Evolutionary conservation across 92 coral and sea anemone species (phyloP).

Genomic region (Epizoanthus stellaris): DNA sequence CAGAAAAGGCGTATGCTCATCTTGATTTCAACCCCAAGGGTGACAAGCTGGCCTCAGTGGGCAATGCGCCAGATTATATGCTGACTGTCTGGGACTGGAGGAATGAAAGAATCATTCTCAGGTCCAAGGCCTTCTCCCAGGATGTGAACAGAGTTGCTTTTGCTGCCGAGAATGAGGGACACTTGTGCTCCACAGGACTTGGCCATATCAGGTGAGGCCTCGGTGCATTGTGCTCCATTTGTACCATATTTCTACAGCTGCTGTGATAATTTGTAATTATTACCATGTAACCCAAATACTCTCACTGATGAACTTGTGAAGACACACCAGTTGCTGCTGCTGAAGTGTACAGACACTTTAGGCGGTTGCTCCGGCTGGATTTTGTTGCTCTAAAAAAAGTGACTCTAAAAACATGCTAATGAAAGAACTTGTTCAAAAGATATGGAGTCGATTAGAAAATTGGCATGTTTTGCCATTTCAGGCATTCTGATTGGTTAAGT

Average conservation of each 20-base stretch:
- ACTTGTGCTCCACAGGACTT: slow-evolving; percentile 92
- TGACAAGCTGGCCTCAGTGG: slow-evolving; percentile 93
- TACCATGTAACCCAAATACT: too few relatives aligned
- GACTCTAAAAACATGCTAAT: too few relatives aligned
- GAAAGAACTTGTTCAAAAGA: too few relatives aligned
- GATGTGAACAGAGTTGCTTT: slow-evolving; percentile 96
- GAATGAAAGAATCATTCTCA: slow-evolving; percentile 83
- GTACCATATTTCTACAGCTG: not conserved
- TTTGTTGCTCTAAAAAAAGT: too few relatives aligned
- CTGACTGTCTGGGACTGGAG: slow-evolving; percentile 99
- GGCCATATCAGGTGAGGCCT: slow-evolving; percentile 91
- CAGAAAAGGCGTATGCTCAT: slow-evolving; percentile 94
- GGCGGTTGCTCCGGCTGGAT: too few relatives aligned
- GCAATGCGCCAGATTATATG: slow-evolving; percentile 97
- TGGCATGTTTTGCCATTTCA: too few relatives aligned
- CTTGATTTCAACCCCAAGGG: slow-evolving; percentile 96
- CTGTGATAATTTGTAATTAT: too few relatives aligned
- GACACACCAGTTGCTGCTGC: too few relatives aligned
- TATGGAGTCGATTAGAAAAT: too few relatives aligned
- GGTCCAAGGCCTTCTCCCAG: slow-evolving; percentile 97
- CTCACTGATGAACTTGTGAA: too few relatives aligned
- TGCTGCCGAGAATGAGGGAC: slow-evolving; percentile 99
- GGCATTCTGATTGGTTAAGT: too few relatives aligned
- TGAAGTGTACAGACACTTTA: too few relatives aligned
- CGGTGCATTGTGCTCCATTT: not conserved